Base-by-base conservation (phyloP, 2,113 vertebrate species). In the Chamaetylas fuelleborni region DNA sequence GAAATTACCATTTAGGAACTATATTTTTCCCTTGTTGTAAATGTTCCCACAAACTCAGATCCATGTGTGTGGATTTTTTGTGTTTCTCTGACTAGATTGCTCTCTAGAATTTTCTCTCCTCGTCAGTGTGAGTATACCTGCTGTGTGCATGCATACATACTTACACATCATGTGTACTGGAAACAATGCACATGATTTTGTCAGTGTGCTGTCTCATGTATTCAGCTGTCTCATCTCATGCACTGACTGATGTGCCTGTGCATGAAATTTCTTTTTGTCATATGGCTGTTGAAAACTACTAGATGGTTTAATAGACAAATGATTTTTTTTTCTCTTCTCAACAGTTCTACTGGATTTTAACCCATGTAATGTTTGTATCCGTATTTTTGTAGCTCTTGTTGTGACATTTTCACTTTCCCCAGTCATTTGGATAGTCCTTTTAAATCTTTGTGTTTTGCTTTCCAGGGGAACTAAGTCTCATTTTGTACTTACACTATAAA, bases 51-150 rank as follows among this genome's bases (percentile, higher is more conserved):
- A 58, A 95, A 65, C 34, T 77, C n/a, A 92, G 53, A 81, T 38
- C 58, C 2, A 0, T 6, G 3, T 86, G 34, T 54, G 38, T 94
- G 87, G 72, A 78, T 62, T 86, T 92, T 82, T 86, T 84, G 57
- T 96, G 47, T 89, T 93, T 93, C 86, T 78, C 89, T 88, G 88
- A 71, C 89, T 91, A 89, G 91, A 93, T 86, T 91, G 65, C 79
- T 92, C 43, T 89, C 64, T 95, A 82, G 77, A 81, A 33, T 66
- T 94, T 77, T 93, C 36, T 89, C 51, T 86, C 62, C 69, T 89
- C 22, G 0, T 82, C 62, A 42, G 81, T 92, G 88, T 93, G 91
- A 91, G 84, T 84, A 81, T 72, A 67, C 47, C 64, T 77, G 67
- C 38, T 74, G 47, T 8, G 8, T 86, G 91, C 89, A 66, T 85